Percentiles rank a stretch among this genome's conserved stretches.
These are phyloP conservation scores for Coregonus clupeaformis DNA, from an alignment of 2,113 vertebrate species.

Conservation along the genomic window DNA sequence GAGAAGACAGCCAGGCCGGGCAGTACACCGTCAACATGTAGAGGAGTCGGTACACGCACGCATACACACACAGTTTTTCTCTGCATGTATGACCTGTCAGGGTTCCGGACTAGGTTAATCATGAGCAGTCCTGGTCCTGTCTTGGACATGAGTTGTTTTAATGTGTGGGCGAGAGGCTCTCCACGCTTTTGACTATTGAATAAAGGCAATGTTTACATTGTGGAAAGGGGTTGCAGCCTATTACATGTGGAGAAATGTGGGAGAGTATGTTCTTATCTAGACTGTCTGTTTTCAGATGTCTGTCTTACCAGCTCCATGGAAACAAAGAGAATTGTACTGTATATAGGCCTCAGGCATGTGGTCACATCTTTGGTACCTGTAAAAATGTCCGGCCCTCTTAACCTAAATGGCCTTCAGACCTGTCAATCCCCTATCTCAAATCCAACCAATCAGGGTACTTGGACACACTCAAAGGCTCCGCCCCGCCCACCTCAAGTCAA, in stretches of 20 bases:
- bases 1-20: conserved; percentile 4
- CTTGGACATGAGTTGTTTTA: conserved; percentile 2
- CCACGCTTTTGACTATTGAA: neutral
- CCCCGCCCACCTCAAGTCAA: too few species aligned
- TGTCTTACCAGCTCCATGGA: neutral
- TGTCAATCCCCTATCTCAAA: too few species aligned
- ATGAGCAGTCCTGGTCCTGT: neutral
- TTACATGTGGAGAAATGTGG: neutral
- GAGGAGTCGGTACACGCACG: conserved; percentile 7
- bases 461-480: too few species aligned
- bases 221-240: neutral
- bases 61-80: conserved; percentile 20
- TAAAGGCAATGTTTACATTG: neutral
- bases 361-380: too few species aligned
- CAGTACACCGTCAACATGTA: conserved; percentile 10
- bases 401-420: too few species aligned
- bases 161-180: neutral
- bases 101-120: conserved; percentile 7
- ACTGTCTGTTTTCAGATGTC: conserved; percentile 14
- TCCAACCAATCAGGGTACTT: too few species aligned
- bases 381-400: too few species aligned
- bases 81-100: conserved; percentile 19
- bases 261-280: conserved; percentile 2
- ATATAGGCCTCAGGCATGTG: too few species aligned
- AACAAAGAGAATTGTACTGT: neutral